Percentiles rank a stretch among this genome's conserved stretches.
These are phyloP conservation scores for Lucilia cuprina DNA, from an alignment of 1,140 invertebrate genomes.

Conservation along the genomic window DNA sequence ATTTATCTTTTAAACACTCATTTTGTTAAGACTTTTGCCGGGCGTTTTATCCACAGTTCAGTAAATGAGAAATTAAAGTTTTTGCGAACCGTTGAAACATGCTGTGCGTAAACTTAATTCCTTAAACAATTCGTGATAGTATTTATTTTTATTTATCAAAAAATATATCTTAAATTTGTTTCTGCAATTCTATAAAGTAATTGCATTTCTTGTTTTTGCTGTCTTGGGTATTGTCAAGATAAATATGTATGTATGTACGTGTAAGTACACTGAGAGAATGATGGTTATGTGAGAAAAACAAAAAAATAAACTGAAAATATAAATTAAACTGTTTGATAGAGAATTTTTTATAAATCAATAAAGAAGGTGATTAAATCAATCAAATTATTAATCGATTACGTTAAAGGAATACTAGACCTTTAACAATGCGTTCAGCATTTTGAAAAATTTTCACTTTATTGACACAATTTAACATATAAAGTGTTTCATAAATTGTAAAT, in stretches of 20 bases:
- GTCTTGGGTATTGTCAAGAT: not conserved
- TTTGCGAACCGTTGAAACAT: slow-evolving; percentile 2
- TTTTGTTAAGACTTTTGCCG: not conserved
- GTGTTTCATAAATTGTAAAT: no score
- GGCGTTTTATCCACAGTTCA: not conserved
- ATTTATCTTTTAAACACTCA: not conserved
- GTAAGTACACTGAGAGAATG: not conserved
- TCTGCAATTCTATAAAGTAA: slow-evolving; percentile 23
- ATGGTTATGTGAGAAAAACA: not conserved
- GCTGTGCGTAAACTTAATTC: slow-evolving; percentile 24
- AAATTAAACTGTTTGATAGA: no score
- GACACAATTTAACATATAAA: no score
- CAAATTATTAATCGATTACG: no score
- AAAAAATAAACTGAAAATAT: not conserved
- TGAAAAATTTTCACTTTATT: no score
- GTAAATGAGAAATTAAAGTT: slow-evolving; percentile 2
- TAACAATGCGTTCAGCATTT: no score
- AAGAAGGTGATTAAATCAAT: no score
- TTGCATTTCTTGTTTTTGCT: not conserved
- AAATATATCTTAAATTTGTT: not conserved
- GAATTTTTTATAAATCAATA: no score
- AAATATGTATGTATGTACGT: no score
- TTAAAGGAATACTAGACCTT: no score
- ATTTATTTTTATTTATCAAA: not conserved
- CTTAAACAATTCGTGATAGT: not conserved